phyloP scores from a whole-genome alignment of 1,140 invertebrate species.

The Aphelinus certus region DNA sequence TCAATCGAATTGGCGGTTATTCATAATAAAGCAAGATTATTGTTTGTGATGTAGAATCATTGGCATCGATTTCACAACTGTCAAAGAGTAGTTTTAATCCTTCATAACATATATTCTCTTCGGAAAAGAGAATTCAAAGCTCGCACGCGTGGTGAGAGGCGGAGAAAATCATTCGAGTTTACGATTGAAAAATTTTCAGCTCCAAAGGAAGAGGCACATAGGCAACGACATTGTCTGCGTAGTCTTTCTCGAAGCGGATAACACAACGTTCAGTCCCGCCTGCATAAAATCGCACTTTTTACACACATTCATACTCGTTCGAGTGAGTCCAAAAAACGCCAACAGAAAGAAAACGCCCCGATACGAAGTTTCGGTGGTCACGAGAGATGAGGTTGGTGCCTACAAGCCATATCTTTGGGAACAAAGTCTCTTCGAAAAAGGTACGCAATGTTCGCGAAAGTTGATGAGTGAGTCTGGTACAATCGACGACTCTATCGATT shows the following conservation, averaged over 20 bases:
- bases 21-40: no score
- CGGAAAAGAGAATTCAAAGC: no score
- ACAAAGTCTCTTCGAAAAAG: slow-evolving; percentile 91
- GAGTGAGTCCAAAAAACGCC: slow-evolving; percentile 81
- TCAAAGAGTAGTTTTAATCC: no score
- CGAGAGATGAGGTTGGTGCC: slow-evolving; percentile 95
- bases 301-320: slow-evolving; percentile 90
- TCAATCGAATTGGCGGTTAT: no score
- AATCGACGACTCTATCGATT: neutral
- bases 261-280: slow-evolving; percentile 89
- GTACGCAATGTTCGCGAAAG: neutral
- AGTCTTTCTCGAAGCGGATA: slow-evolving; percentile 91
- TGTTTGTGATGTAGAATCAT: no score
- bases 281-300: slow-evolving; percentile 94
- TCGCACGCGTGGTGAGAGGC: no score
- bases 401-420: slow-evolving; percentile 97
- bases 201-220: slow-evolving; percentile 94
- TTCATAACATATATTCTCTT: no score
- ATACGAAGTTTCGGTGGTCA: slow-evolving; percentile 93
- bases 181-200: slow-evolving; percentile 64
- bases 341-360: slow-evolving; percentile 81
- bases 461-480: neutral
- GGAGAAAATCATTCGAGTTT: no score
- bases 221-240: slow-evolving; percentile 98
- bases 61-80: no score